Percentiles rank a stretch among this genome's conserved stretches.
Conservation (phyloP, 2,888 invertebrate genomes). For the Zygogramma bicolorata region DNA sequence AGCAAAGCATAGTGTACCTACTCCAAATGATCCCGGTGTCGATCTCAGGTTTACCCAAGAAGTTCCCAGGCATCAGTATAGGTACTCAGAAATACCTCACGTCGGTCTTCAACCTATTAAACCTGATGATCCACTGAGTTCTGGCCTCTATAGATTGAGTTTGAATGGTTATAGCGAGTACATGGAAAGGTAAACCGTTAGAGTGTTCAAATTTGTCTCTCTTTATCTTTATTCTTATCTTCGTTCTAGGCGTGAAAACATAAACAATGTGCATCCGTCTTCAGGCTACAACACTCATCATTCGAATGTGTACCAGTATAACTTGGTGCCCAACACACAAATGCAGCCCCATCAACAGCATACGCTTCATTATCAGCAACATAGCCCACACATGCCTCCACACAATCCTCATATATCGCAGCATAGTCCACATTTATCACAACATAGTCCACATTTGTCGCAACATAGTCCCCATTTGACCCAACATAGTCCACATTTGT, state of each 20-base stretch:
- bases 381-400: conserved; percentile 37
- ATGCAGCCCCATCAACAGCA: conserved; percentile 29
- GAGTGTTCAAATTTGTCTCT: background rate
- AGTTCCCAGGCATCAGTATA: conserved; percentile 54
- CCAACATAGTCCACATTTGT: conserved; percentile 32
- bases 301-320: conserved; percentile 11
- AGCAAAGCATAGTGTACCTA: conserved; percentile 55
- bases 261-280: conserved; percentile 38
- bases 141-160: conserved; percentile 60
- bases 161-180: conserved; percentile 62
- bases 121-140: conserved; percentile 59
- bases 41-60: conserved; percentile 54
- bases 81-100: conserved; percentile 56
- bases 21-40: conserved; percentile 48
- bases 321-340: conserved; percentile 29
- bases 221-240: background rate
- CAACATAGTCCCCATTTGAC: background rate
- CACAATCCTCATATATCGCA: conserved; percentile 43
- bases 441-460: conserved; percentile 41
- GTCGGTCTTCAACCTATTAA: conserved; percentile 49
- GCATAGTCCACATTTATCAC: conserved; percentile 42
- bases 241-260: conserved; percentile 45
- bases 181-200: conserved; percentile 57
- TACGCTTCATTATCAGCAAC: conserved; percentile 28
- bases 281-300: conserved; percentile 21